These are phyloP conservation scores for Myotis findleyi DNA, from an alignment of 2,797 vertebrate species.

Conservation along the genomic window DNA sequence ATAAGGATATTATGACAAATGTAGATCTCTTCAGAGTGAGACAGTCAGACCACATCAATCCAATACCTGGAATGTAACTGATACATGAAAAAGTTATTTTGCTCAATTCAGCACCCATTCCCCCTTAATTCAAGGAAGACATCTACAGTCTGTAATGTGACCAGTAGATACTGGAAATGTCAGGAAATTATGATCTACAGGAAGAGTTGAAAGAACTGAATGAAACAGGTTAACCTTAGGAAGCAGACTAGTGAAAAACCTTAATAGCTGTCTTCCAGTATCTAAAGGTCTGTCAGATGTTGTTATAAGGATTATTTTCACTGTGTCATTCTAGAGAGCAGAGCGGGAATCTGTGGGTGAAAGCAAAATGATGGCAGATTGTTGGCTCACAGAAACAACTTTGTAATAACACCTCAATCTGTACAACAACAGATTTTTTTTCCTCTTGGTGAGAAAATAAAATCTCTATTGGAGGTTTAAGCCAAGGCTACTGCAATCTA, in stretches of 20 bases:
- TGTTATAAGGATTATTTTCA: conserved; percentile 53
- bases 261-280: conserved; percentile 44
- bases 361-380: conserved; percentile 54
- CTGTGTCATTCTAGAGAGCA: conserved; percentile 17
- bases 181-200: conserved; percentile 12
- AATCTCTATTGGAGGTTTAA: conserved; percentile 8
- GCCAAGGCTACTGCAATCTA: not conserved
- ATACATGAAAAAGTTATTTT: not conserved
- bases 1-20: not conserved
- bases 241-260: not conserved
- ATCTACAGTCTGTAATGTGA: not conserved
- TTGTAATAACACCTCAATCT: conserved; percentile 57
- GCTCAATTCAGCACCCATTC: not conserved
- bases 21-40: not conserved
- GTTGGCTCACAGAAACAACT: conserved; percentile 47
- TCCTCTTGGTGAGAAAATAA: conserved; percentile 43
- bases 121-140: conserved; percentile 11
- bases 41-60: not conserved
- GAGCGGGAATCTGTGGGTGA: conserved; percentile 10
- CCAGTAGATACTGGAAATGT: not conserved
- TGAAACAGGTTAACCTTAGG: conserved; percentile 24
- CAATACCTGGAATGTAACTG: not conserved
- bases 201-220: conserved; percentile 15
- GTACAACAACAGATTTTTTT: conserved; percentile 18
- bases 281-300: conserved; percentile 22